phyloP scores from a whole-genome alignment of 1,140 invertebrate species.

The Globodera ellingtonae region DNA sequence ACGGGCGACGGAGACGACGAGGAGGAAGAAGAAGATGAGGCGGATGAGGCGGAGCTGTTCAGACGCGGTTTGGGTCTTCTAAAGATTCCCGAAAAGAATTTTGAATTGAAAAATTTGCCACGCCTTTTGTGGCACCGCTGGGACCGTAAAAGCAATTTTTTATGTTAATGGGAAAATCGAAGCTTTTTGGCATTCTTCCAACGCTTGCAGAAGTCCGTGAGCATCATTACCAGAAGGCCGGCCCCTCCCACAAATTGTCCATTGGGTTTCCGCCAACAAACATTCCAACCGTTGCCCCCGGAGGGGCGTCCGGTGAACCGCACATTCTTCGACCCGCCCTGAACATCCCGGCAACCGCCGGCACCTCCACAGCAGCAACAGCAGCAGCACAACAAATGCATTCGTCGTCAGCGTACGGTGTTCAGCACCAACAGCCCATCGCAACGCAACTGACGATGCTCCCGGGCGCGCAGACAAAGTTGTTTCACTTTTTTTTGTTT shows the following conservation, averaged over 20 bases:
- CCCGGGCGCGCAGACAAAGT: too few relatives aligned
- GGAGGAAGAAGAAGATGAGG: conserved; percentile 16
- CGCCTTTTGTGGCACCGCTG: too few relatives aligned
- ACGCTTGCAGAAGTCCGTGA: background rate
- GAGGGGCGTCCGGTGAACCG: background rate
- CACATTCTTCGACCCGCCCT: background rate
- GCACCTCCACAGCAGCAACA: background rate
- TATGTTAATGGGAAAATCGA: background rate
- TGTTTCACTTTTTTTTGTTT: too few relatives aligned
- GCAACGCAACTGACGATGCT: background rate
- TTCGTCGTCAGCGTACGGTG: background rate
- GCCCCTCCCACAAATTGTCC: background rate
- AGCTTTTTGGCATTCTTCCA: background rate
- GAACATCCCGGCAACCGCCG: background rate
- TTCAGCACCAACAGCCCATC: background rate
- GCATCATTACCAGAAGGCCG: background rate
- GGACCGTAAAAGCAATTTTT: too few relatives aligned
- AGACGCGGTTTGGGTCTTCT: background rate
- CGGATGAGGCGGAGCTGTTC: conserved; percentile 8
- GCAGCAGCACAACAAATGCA: too few relatives aligned
- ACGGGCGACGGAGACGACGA: background rate
- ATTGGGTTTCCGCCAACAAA: background rate
- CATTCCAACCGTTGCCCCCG: background rate
- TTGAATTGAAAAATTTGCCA: background rate
- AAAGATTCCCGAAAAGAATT: background rate